Conservation (phyloP, 2,113 vertebrate species). For the Centropus bengalensis region DNA sequence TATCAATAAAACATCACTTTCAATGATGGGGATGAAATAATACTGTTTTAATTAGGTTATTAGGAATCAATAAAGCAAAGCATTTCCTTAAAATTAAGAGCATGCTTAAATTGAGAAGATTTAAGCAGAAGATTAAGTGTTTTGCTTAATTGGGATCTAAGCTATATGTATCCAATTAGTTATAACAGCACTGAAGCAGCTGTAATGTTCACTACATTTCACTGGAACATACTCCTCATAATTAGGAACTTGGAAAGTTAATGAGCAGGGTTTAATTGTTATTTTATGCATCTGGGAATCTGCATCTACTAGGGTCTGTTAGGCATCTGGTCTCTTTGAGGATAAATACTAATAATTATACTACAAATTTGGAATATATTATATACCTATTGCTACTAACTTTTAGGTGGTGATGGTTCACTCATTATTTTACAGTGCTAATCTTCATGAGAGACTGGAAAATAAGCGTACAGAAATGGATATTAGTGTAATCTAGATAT, state of each 20-base stretch:
- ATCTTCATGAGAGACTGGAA: not conserved
- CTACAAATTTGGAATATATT: not conserved
- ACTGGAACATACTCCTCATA: not conserved
- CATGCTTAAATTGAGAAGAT: not conserved
- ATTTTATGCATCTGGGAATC: slow-evolving; percentile 14
- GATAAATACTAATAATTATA: not conserved
- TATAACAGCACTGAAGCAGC: not conserved
- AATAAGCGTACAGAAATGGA: not conserved
- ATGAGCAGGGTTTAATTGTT: slow-evolving; percentile 27
- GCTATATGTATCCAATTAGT: not conserved
- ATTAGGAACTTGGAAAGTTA: slow-evolving; percentile 32
- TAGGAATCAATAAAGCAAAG: not conserved
- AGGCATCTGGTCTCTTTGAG: not conserved
- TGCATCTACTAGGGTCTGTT: not conserved
- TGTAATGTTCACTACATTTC: not conserved
- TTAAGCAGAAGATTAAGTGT: not conserved
- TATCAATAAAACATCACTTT: not conserved
- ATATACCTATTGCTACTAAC: not conserved
- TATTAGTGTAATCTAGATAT: not conserved
- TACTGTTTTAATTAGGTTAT: slow-evolving; percentile 4
- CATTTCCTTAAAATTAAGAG: not conserved
- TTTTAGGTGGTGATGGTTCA: not conserved
- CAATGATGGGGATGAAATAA: not conserved
- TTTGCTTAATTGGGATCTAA: not conserved
- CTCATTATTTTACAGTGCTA: not conserved